A percentile compares a stretch with the other conserved stretches of the same genome.
Evolutionary conservation across 2,888 invertebrate genomes (phyloP).

Genomic region (Hirtodrosophila confusa): DNA sequence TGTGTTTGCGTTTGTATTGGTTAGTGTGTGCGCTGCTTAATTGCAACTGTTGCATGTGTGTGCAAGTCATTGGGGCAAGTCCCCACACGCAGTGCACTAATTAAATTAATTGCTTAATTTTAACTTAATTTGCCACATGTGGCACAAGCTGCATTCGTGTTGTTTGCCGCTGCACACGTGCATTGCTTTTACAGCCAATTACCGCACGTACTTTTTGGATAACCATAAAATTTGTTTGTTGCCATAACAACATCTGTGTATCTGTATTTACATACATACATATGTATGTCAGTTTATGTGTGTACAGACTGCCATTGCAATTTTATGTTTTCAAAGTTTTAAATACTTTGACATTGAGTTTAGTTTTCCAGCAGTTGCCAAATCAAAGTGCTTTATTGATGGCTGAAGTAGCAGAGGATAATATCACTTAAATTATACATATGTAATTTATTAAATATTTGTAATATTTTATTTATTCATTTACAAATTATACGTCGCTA

Average conservation of each 20-base stretch:
- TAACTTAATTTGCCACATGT: constrained; percentile 80
- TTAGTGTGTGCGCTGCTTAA: constrained; percentile 16
- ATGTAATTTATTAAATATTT: too few species aligned
- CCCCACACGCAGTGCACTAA: constrained; percentile 60
- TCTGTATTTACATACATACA: constrained; percentile 11
- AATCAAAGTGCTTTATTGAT: too few species aligned
- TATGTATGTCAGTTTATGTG: not conserved
- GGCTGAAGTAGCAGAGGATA: too few species aligned
- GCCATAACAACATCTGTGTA: constrained; percentile 28
- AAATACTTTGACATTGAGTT: constrained; percentile 21
- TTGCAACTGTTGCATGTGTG: constrained; percentile 54
- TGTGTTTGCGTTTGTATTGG: not conserved
- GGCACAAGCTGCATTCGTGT: constrained; percentile 55
- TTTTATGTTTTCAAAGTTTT: constrained; percentile 2
- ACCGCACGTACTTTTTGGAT: constrained; percentile 51
- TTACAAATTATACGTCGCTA: too few species aligned
- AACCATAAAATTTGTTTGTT: constrained; percentile 63
- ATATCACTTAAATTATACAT: too few species aligned
- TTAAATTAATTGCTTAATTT: constrained; percentile 80
- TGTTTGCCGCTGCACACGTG: constrained; percentile 56
- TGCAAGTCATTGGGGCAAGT: constrained; percentile 41
- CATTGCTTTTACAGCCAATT: constrained; percentile 47
- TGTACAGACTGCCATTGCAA: constrained; percentile 10
- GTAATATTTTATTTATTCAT: too few species aligned
- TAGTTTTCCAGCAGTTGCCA: too few species aligned